Evolutionary conservation across 2,113 vertebrate species (phyloP).

Genomic region (Haemorhous mexicanus): DNA sequence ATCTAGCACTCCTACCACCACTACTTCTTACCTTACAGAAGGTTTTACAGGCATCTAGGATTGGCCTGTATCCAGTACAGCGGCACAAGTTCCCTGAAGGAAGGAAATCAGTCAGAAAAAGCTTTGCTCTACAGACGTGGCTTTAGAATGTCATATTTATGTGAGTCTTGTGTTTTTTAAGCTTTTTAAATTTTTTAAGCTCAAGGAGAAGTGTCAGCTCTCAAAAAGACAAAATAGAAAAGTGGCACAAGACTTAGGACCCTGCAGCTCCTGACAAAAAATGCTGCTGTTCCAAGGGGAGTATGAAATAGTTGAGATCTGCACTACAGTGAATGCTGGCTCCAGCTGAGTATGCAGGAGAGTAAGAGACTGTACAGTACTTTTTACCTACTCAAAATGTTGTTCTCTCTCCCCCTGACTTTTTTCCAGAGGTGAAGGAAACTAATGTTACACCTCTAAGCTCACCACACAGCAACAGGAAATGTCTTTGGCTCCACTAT

Average conservation of each 20-base stretch:
- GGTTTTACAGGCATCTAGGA: slow-evolving; percentile 82
- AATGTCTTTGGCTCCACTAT: not conserved
- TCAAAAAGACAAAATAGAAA: not conserved
- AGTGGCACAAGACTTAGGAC: not conserved
- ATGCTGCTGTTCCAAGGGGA: not conserved
- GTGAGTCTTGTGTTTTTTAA: not conserved
- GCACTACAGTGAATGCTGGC: not conserved
- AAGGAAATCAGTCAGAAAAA: not conserved
- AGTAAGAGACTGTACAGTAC: not conserved
- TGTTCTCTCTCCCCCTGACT: not conserved
- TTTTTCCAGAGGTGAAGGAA: not conserved
- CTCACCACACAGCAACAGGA: not conserved
- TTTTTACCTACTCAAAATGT: not conserved
- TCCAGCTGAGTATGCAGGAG: not conserved
- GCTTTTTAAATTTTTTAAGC: not conserved
- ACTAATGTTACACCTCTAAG: not conserved
- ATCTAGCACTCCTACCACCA: not conserved
- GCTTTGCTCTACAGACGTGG: not conserved
- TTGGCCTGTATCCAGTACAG: slow-evolving; percentile 86
- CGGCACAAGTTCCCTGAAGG: slow-evolving; percentile 83
- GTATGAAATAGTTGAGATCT: not conserved
- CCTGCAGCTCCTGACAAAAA: not conserved
- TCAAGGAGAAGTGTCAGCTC: not conserved
- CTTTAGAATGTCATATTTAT: not conserved
- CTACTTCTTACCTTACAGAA: slow-evolving; percentile 78